These are phyloP conservation scores for Orchestes rusci DNA, from an alignment of 2,888 invertebrate genomes.

Conservation along the genomic window DNA sequence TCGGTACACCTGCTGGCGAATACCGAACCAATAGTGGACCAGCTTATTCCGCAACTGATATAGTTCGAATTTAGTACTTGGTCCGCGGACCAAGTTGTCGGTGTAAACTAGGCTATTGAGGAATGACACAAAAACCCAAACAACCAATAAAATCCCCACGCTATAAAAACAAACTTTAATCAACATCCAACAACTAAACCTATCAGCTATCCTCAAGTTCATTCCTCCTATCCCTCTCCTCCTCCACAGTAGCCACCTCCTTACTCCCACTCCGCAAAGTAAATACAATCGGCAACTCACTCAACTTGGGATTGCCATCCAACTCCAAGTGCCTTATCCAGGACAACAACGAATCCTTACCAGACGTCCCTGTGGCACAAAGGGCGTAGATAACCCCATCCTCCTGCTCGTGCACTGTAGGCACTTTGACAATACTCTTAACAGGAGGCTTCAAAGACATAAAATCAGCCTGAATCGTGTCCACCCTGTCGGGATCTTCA, in stretches of 20 bases:
- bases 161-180: too few species aligned
- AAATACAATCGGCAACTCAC: slow-evolving; percentile 76
- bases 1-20: too few species aligned
- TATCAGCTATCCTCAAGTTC: slow-evolving; percentile 16
- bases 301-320: slow-evolving; percentile 64
- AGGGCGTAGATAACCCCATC: slow-evolving; percentile 84
- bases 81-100: too few species aligned
- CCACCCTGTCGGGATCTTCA: slow-evolving; percentile 66
- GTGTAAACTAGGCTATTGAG: too few species aligned
- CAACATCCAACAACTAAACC: too few species aligned
- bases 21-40: too few species aligned
- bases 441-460: slow-evolving; percentile 44
- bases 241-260: slow-evolving; percentile 32
- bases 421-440: slow-evolving; percentile 42
- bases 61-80: too few species aligned
- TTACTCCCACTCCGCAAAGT: slow-evolving; percentile 61
- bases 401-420: slow-evolving; percentile 83
- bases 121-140: too few species aligned
- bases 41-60: too few species aligned
- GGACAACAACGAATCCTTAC: slow-evolving; percentile 84
- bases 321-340: slow-evolving; percentile 80
- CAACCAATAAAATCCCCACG: too few species aligned
- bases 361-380: slow-evolving; percentile 87
- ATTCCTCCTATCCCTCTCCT: slow-evolving; percentile 3
- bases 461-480: slow-evolving; percentile 53